Evolutionary conservation across 2,888 invertebrate genomes (phyloP), one percentile per base, ranked within the genome.

Genomic region (Lithophane ornitopus): DNA sequence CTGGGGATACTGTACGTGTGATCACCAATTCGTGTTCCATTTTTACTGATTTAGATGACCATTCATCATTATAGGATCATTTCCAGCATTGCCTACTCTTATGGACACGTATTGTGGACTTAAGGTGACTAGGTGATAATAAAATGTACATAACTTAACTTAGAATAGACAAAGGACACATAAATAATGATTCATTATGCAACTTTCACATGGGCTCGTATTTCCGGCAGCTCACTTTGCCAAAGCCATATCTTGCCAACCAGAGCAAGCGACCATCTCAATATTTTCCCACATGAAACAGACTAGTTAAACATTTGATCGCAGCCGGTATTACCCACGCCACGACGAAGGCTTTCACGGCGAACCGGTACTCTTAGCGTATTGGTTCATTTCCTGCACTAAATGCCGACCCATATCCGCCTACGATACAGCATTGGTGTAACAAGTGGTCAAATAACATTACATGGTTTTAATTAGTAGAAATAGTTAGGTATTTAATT

Each of bases 341-440:
- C 76, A 28, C 44, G 34, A 28, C 39, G n/a, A 62, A 86, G 86
- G 89, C 92, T 92, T 92, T 92, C 92, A 92, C 92, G 92, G 92
- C 81, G 39, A 92, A 91, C 92, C 89, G 87, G 92, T 89, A 79
- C 71, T 78, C 78, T 82, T 77, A 74, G 80, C 78, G 70, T 52
- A 86, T 81, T 78, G 76, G 81, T 71, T 69, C 78, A 89, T 89
- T 92, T 92, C 92, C 92, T 92, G 91, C 65, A 89, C 76, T 88
- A 89, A 91, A 89, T 89, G 81, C 73, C 90, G 89, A 88, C 89
- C 89, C 87, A 91, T 91, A 90, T 91, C 90, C 91, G 90, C 90
- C 89, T 88, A 89, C 89, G 65, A 66, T 34, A 62, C 63, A 77
- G 54, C 73, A 73, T 63, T 75, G 81, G 46, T 59, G 49, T n/a